phyloP scores from a whole-genome alignment of 2,113 vertebrate species.

The Anguilla japonica region DNA sequence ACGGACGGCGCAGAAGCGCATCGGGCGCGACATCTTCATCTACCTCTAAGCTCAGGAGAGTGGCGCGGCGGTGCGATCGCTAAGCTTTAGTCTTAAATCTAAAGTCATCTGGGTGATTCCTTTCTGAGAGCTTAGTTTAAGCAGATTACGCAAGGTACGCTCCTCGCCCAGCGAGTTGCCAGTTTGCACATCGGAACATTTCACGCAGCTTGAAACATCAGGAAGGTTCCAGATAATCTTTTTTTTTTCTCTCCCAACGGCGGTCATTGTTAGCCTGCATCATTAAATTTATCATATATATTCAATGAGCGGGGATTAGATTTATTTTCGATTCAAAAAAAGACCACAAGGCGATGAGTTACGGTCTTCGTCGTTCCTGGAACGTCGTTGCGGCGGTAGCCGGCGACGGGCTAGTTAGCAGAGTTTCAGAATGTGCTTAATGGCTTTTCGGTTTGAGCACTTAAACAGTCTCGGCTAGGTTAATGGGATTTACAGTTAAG shows the following conservation, averaged over 20 bases:
- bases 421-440: conserved; percentile 61
- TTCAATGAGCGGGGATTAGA: neutral
- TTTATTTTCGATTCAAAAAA: conserved; percentile 3
- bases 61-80: conserved; percentile 47
- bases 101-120: conserved; percentile 21
- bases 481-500: conserved; percentile 68
- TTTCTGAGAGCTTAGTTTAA: conserved; percentile 16
- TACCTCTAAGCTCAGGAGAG: conserved; percentile 37
- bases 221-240: conserved; percentile 1
- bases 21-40: neutral
- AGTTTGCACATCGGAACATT: conserved; percentile 14
- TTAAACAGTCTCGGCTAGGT: conserved; percentile 64
- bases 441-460: conserved; percentile 57
- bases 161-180: conserved; percentile 8
- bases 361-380: neutral
- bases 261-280: neutral
- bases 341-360: neutral
- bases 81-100: conserved; percentile 52
- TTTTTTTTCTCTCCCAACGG: neutral
- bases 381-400: neutral
- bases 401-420: conserved; percentile 40
- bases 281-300: conserved; percentile 10
- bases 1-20: neutral
- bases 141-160: conserved; percentile 27
- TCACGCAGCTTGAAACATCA: conserved; percentile 18